phyloP scores from a whole-genome alignment of 2,113 vertebrate genomes.

The Camelus bactrianus region DNA sequence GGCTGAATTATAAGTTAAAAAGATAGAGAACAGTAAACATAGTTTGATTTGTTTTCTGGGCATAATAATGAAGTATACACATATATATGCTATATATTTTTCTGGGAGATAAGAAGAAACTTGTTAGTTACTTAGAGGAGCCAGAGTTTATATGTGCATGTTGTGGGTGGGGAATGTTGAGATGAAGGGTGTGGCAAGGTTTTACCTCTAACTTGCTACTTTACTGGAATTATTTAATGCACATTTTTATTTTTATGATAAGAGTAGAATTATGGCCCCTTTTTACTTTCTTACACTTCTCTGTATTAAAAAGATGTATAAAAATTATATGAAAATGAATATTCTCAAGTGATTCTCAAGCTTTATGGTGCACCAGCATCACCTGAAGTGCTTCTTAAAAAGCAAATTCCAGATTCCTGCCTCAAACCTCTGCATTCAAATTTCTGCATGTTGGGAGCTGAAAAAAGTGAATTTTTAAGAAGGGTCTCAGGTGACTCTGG shows the following conservation, averaged over 20 bases:
- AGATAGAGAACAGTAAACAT: background rate
- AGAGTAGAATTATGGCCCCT: background rate
- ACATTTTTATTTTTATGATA: background rate
- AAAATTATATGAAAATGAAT: conserved; percentile 9
- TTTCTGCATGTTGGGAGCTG: background rate
- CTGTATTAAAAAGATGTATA: conserved; percentile 1
- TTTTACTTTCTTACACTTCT: background rate
- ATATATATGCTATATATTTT: background rate
- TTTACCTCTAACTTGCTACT: background rate
- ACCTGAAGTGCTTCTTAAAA: conserved; percentile 18
- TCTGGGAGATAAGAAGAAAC: background rate
- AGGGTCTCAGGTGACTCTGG: background rate
- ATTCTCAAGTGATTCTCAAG: background rate
- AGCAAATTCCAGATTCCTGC: background rate
- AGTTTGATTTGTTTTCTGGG: background rate
- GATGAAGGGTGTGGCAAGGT: background rate
- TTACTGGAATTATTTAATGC: background rate
- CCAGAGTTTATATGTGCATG: background rate
- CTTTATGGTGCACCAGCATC: background rate
- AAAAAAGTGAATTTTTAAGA: background rate
- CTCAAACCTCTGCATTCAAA: background rate
- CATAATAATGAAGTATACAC: background rate
- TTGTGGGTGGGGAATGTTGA: background rate
- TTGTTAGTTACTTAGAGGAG: background rate
- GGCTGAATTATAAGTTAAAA: background rate